A percentile compares a stretch with the other conserved stretches of the same genome.
Conservation (phyloP, 2,888 invertebrate genomes). For the Clivina fossor region DNA sequence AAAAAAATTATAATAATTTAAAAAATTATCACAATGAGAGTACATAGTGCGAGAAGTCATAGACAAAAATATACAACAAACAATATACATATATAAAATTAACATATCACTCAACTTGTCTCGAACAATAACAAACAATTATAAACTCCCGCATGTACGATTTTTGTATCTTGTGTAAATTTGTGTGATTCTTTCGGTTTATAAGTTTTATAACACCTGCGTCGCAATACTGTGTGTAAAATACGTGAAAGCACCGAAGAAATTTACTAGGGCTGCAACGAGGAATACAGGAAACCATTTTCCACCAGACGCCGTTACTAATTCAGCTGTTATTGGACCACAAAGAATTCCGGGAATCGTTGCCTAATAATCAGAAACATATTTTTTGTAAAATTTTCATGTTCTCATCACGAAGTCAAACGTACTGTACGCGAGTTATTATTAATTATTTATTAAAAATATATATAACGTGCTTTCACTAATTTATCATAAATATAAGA, state of each 20-base stretch:
- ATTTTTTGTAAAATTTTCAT: constrained; percentile 15
- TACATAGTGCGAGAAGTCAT: too few species aligned
- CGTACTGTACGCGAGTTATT: too few species aligned
- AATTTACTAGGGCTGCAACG: constrained; percentile 69
- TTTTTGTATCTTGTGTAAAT: too few species aligned
- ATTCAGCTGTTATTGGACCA: constrained; percentile 74
- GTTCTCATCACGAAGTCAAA: constrained; percentile 1
- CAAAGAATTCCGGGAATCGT: constrained; percentile 75
- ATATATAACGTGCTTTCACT: constrained; percentile 2
- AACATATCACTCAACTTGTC: too few species aligned
- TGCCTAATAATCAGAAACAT: constrained; percentile 54
- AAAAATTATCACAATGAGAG: too few species aligned
- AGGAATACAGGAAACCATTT: constrained; percentile 76
- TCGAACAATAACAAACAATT: too few species aligned
- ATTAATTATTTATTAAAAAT: too few species aligned
- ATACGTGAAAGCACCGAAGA: constrained; percentile 72
- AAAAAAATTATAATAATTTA: too few species aligned
- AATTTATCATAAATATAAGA: not conserved
- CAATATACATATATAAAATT: too few species aligned
- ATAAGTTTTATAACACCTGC: constrained; percentile 63
- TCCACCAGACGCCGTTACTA: constrained; percentile 69
- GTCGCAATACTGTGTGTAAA: constrained; percentile 71
- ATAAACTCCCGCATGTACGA: too few species aligned
- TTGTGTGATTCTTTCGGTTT: too few species aligned
- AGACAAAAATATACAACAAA: too few species aligned